Conservation (phyloP, 2,113 vertebrate genomes). For the Pterocles burchelli region DNA sequence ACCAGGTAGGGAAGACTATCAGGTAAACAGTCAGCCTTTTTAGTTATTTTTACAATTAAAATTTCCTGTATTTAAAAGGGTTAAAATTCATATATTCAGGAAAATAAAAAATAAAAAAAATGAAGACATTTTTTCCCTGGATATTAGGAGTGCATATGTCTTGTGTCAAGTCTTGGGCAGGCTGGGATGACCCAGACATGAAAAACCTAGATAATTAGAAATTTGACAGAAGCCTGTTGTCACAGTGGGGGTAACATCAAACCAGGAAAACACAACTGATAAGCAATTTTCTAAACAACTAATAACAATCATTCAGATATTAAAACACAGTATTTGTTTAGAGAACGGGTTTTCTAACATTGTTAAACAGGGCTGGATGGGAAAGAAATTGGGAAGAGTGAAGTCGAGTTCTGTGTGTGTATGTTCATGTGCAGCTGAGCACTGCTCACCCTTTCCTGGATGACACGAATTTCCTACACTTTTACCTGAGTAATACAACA, state of each 20-base stretch:
- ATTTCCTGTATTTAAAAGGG: not conserved
- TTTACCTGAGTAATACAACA: not conserved
- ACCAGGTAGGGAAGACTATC: not conserved
- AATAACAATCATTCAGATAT: not conserved
- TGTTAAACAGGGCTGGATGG: not conserved
- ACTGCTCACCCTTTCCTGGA: not conserved
- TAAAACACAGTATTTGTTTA: not conserved
- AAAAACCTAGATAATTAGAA: not conserved
- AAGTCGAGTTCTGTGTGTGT: too few relatives aligned
- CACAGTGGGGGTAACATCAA: not conserved
- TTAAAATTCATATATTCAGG: not conserved
- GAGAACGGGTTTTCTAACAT: not conserved
- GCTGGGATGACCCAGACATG: not conserved
- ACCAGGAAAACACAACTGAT: not conserved
- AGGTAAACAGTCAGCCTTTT: not conserved
- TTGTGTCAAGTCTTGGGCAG: not conserved
- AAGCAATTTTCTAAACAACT: not conserved
- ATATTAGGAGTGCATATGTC: not conserved
- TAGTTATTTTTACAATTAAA: not conserved
- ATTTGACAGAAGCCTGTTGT: not conserved
- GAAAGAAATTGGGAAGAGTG: not conserved
- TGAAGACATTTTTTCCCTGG: not conserved
- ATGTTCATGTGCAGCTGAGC: not conserved
- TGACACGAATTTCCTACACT: not conserved
- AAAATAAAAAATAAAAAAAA: not conserved